Evolutionary conservation across 2,888 invertebrate genomes (phyloP), one percentile per base, ranked within the genome.

Genomic region (Chloroclystis v-ata): DNA sequence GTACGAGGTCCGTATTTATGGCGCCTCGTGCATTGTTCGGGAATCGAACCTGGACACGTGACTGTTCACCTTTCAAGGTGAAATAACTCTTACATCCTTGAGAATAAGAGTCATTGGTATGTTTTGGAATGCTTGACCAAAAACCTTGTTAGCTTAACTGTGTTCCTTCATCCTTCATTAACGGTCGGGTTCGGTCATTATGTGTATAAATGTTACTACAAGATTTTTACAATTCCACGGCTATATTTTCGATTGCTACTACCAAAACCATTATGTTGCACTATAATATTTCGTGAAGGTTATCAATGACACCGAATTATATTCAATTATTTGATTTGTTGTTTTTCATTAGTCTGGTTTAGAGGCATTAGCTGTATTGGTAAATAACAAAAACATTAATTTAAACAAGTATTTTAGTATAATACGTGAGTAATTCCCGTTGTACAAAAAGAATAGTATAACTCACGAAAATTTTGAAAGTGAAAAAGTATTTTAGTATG

Each of bases 1-100:
- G 58, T 56, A 85, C 79, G 79, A 79, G 78, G 71, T 70, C 80
- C 81, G 84, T 87, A 86, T 86, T 87, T 87, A 87, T 84, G 86
- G 86, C 86, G 86, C 86, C 85, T 69, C 71, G 72, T 69, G 68
- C 72, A 72, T 71, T 67, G 70, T 67, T 67, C 65, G 66, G 70
- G 66, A 69, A 67, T 65, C 65, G 53, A 72, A 65, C 56, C 43
- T 49, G 43, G 47, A 59, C 59, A 56, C 59, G 59, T 59, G 56
- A 56, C 50, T 52, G 44, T 24, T 26, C 29, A 49, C 44, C 45
- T 51, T 48, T 44, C 37, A 37, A 50, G 48, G 40, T 38, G 54
- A 54, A 47, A 45, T 51, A 50, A 43, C 50, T 50, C 46, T 35
- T 46, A 46, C 39, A 46, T 39, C 43, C 50, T 46, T 50, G 46